Percentiles rank a stretch among this genome's conserved stretches.
These are phyloP conservation scores for Sphaeridia pumilis DNA, from an alignment of 2,888 invertebrate species.

Conservation along the genomic window DNA sequence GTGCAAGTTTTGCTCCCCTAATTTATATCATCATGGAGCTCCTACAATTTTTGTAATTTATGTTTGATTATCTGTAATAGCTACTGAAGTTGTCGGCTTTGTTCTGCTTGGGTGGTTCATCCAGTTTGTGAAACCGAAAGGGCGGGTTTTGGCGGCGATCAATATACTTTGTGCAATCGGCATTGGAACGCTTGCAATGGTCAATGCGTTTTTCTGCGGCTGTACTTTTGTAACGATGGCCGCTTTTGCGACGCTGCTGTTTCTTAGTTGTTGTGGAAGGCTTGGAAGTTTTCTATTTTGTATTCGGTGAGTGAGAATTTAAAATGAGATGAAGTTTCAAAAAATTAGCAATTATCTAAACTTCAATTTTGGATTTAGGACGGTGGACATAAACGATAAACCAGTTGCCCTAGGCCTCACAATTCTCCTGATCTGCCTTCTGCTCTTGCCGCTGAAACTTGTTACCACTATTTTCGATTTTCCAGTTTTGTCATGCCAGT, in stretches of 20 bases:
- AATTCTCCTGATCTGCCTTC: conserved; percentile 5
- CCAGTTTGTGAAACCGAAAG: conserved; percentile 16
- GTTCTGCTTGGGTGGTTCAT: conserved; percentile 12
- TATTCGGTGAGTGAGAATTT: conserved; percentile 2
- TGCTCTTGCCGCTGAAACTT: conserved; percentile 10
- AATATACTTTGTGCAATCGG: conserved; percentile 6
- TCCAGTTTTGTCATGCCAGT: not conserved
- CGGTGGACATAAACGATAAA: conserved; percentile 3
- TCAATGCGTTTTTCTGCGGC: conserved; percentile 4
- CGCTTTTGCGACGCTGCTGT: conserved; percentile 9
- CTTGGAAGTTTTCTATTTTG: conserved; percentile 13
- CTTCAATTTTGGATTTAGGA: no score
- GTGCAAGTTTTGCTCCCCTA: no score
- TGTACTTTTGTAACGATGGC: conserved; percentile 8
- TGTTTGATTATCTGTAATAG: not conserved
- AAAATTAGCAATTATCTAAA: no score
- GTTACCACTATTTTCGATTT: not conserved
- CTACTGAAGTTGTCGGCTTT: conserved; percentile 7
- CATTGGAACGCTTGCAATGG: not conserved
- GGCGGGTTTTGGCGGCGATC: conserved; percentile 4
- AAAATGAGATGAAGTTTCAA: no score
- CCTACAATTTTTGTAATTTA: not conserved
- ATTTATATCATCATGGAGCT: no score
- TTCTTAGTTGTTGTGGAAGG: conserved; percentile 11
- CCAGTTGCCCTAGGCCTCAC: conserved; percentile 9